These are phyloP conservation scores for Microplitis deprimator DNA, from an alignment of 2,888 invertebrate species.

Conservation along the genomic window DNA sequence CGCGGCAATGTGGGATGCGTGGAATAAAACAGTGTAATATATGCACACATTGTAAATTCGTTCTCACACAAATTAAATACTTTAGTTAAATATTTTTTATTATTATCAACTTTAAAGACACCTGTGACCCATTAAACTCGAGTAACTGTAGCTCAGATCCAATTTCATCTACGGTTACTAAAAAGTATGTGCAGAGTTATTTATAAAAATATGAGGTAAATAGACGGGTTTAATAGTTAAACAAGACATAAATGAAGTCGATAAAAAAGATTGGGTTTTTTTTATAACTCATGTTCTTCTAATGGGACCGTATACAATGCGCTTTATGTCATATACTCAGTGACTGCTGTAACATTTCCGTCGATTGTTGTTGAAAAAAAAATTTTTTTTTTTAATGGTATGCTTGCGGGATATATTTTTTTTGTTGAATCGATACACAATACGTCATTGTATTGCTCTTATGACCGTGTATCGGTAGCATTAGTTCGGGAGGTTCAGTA, in stretches of 20 bases:
- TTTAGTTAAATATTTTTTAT: background rate
- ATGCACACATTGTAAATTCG: slow-evolving; percentile 35
- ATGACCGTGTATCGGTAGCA: background rate
- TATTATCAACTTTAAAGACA: slow-evolving; percentile 7
- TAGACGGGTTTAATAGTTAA: background rate
- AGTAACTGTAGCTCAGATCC: background rate
- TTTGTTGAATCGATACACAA: background rate
- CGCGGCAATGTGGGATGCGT: slow-evolving; percentile 30
- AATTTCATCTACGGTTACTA: no score
- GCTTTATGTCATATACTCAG: background rate
- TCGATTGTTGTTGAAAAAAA: slow-evolving; percentile 1
- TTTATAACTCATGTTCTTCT: background rate
- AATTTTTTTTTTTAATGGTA: slow-evolving; percentile 19
- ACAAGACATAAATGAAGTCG: background rate
- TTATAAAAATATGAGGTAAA: background rate
- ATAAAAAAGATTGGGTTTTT: background rate
- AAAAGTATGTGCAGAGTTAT: no score
- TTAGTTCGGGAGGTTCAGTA: no score
- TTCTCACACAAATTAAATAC: slow-evolving; percentile 21
- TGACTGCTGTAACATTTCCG: background rate
- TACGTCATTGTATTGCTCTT: background rate
- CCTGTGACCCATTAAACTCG: background rate
- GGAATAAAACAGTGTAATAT: slow-evolving; percentile 30
- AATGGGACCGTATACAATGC: background rate
- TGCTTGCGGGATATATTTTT: background rate